Evolutionary conservation across 2,113 vertebrate species (phyloP).

Genomic region (Cebidichthys violaceus): DNA sequence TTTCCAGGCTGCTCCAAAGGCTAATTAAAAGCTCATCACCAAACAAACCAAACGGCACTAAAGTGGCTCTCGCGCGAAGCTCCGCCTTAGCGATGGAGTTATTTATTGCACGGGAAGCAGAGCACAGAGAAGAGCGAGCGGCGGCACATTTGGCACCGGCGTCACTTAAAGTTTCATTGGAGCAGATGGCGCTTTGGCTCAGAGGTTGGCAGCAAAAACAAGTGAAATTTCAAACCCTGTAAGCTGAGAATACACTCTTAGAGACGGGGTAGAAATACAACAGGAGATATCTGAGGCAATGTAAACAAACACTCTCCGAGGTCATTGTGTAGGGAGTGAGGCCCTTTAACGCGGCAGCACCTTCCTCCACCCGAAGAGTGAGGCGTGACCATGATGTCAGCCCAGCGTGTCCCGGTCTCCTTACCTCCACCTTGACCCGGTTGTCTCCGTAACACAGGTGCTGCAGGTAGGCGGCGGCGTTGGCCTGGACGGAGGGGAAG

Average conservation of each 20-base stretch:
- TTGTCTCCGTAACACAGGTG: constrained; percentile 98
- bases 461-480: constrained; percentile 96
- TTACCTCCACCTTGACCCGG: constrained; percentile 92
- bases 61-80: constrained; percentile 13
- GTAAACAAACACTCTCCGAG: not conserved
- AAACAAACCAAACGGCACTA: constrained; percentile 38
- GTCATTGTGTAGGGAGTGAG: not conserved
- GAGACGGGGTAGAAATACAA: not conserved
- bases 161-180: constrained; percentile 39
- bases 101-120: constrained; percentile 51
- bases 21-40: constrained; percentile 58
- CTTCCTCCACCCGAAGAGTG: constrained; percentile 6
- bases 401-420: not conserved
- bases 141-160: constrained; percentile 47
- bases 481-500: constrained; percentile 97
- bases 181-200: constrained; percentile 73
- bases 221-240: constrained; percentile 30
- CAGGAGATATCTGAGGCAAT: not conserved
- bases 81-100: constrained; percentile 7
- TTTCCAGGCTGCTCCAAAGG: constrained; percentile 41
- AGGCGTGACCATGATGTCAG: constrained; percentile 45
- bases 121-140: constrained; percentile 8
- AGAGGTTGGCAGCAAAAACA: constrained; percentile 4
- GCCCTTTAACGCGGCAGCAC: not conserved
- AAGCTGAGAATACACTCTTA: constrained; percentile 31